Evolutionary conservation across 2,113 vertebrate species (phyloP), one percentile per base, ranked within the genome.

Genomic region (Pongo pygmaeus): DNA sequence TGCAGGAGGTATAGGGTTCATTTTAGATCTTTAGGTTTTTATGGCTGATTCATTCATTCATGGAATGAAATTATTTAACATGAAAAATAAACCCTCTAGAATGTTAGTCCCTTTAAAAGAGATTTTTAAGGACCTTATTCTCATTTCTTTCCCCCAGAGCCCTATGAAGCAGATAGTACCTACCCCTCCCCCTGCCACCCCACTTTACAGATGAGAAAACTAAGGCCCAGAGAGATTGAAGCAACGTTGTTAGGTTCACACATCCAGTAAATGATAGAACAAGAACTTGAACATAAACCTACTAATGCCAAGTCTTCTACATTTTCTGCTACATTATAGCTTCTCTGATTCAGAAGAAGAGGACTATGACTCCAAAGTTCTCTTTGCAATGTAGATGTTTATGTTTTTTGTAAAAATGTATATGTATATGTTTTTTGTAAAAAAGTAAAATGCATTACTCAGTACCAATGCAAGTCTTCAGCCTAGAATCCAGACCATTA

Each of bases 381-480:
- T 87, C 72, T 90, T 84, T 72, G 16, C 55, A 52, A 16, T 6
- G 38, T 50, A 50, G 89, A 96, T 90, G 57, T 84, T 92, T 89
- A n/a, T 50, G 70, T 94, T 57, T 88, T 93, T 81, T 80, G 61
- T 32, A 94, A 83, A 93, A 94, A 85, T 38, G 38, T 38, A 38
- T 38, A 38, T 38, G 38, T 38, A 77, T 86, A n/a, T 50, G 70
- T 94, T 57, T 88, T 93, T 81, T 80, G 61, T 32, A 94, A 83
- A 93, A 94, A 85, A 48, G 84, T 67, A 89, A 95, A 95, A 48
- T 55, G 80, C 30, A 88, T 70, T 91, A 89, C 57, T 93, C 61
- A 52, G 22, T 85, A 57, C 10, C 35, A 74, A 35, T 30, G 27
- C 50, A 69, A 61, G 69, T 46, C 80, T 84, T 86, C 55, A 43